These are phyloP conservation scores for Pipistrellus pipistrellus DNA, from an alignment of 2,797 vertebrate species.

Conservation along the genomic window DNA sequence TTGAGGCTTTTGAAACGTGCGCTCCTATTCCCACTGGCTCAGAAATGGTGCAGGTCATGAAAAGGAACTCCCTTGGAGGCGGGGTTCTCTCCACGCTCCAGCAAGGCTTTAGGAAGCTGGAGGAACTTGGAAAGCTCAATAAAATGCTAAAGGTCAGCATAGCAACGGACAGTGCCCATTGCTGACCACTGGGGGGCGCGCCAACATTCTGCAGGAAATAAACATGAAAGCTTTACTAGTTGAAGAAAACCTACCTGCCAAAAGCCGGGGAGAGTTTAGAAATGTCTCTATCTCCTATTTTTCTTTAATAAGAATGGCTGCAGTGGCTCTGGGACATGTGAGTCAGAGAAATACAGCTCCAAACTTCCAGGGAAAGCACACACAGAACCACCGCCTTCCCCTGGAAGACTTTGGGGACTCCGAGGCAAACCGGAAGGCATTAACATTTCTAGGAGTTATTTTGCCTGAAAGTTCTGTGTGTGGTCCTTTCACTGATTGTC, in stretches of 20 bases:
- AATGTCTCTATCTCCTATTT: background rate
- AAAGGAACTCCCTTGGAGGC: background rate
- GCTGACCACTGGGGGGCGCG: background rate
- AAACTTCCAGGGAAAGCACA: conserved; percentile 12
- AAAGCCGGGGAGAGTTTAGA: background rate
- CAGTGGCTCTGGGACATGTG: background rate
- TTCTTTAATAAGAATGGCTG: background rate
- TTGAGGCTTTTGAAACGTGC: background rate
- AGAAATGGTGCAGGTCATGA: background rate
- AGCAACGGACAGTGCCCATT: background rate
- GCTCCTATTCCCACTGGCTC: background rate
- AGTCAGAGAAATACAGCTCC: conserved; percentile 15
- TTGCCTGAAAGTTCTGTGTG: background rate
- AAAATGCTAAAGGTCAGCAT: background rate
- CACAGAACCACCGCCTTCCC: background rate
- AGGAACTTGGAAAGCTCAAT: background rate
- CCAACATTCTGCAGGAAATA: background rate
- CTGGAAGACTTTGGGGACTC: background rate
- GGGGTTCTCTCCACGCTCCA: background rate
- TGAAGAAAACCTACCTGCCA: background rate
- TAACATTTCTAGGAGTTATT: background rate
- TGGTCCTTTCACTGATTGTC: background rate
- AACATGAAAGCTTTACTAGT: background rate
- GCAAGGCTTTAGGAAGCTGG: background rate
- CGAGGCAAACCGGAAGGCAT: conserved; percentile 35